Base-by-base conservation (phyloP, 2,113 vertebrate species). In the Notothenia coriiceps region DNA sequence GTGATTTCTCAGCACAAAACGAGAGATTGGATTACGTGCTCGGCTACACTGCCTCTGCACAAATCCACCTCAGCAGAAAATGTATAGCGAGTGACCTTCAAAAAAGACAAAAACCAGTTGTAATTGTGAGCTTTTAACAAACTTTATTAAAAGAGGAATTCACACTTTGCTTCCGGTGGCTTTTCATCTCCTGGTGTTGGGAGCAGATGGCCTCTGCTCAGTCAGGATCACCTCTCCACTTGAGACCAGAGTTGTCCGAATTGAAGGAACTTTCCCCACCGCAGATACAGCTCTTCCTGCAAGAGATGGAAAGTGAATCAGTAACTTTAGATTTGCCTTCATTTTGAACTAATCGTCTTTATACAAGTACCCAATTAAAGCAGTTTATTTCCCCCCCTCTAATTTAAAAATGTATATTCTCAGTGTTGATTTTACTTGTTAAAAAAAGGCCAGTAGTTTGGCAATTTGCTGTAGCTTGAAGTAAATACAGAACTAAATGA, bases 141-240 rank as follows among this genome's bases (percentile, higher is more conserved):
- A 72, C 64, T 80, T 94, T 88, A 89, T 90, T 89, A 86, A 91
- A 91, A 80, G 0, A 46, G 49, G 65, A 0, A 11, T 29, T 29
- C 15, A 51, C 15, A 54, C 6, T 18, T 49, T 10, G 44, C 18
- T 6, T 20, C 54, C 35, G 77, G 29, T 49, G 55, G 49, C 33
- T 7, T 7, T 5, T 90, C 69, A 85, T 61, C 17, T 5, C 1
- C 64, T 74, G 14, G 47, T 0, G 2, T 17, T 68, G 2, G 20
- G 2, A 51, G 29, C 44, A 44, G 43, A 35, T 5, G 2, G 3
- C 18, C 1, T 61, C 4, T 44, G 14, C 10, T 67, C 10, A 1
- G 70, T 77, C 49, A 94, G n/a, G 47, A 89, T 82, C 69, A 95
- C 76, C 33, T 89, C 68, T 0, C 90, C 78, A 22, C 93, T 95